phyloP scores from a whole-genome alignment of 2,797 vertebrate species.

The Danio albolineatus region DNA sequence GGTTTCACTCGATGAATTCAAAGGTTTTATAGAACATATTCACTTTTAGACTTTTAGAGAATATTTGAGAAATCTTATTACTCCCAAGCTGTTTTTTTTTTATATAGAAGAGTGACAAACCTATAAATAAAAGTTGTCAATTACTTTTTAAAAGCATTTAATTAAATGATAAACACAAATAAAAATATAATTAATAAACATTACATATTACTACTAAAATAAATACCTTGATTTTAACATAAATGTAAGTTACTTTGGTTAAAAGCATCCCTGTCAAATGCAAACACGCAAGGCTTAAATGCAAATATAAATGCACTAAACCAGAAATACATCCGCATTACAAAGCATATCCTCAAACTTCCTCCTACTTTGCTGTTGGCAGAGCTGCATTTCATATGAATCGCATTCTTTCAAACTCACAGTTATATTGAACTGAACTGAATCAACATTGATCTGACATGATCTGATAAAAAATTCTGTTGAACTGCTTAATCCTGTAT shows the following conservation, averaged over 20 bases:
- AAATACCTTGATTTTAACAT: neutral
- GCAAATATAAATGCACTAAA: neutral
- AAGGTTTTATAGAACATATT: conserved; percentile 16
- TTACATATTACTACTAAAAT: neutral
- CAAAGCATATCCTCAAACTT: too few species aligned
- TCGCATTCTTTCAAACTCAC: too few species aligned
- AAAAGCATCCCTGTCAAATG: neutral
- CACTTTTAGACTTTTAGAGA: conserved; percentile 3
- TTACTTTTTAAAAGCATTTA: neutral
- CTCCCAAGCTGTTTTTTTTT: neutral
- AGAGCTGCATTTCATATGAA: too few species aligned
- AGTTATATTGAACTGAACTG: too few species aligned
- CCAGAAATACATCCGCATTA: too few species aligned
- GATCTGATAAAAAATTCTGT: too few species aligned
- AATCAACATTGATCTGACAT: too few species aligned
- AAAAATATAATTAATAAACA: neutral
- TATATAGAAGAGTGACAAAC: neutral
- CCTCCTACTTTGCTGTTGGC: too few species aligned
- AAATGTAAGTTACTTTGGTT: neutral
- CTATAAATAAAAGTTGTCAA: neutral
- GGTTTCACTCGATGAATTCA: conserved; percentile 8
- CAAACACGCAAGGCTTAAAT: neutral
- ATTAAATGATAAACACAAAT: neutral
- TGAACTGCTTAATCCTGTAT: too few species aligned
- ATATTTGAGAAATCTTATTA: neutral